These are phyloP conservation scores for Rhaphigaster nebulosa DNA, from an alignment of 2,888 invertebrate species.

Conservation along the genomic window DNA sequence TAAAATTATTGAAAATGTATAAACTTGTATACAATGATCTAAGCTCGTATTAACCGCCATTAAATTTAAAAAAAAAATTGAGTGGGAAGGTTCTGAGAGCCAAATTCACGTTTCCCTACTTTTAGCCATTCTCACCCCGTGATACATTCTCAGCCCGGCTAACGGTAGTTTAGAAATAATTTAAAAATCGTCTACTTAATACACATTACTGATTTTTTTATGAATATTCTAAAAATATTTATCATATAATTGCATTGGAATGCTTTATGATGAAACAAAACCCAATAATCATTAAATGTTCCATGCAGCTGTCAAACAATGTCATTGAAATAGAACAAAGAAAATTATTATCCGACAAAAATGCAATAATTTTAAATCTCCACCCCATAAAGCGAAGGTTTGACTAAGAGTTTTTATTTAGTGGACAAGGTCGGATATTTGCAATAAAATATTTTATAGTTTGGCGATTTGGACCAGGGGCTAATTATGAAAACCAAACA, in stretches of 20 bases:
- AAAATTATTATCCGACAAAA: neutral
- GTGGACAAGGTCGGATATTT: neutral
- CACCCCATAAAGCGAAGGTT: neutral
- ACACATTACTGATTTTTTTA: no score
- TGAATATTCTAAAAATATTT: neutral
- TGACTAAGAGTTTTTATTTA: neutral
- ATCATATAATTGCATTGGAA: neutral
- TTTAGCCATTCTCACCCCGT: no score
- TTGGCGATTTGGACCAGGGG: neutral
- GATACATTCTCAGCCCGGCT: no score
- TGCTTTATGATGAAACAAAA: neutral
- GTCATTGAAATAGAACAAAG: neutral
- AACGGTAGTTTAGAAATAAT: no score
- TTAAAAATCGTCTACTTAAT: no score
- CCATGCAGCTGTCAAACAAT: neutral
- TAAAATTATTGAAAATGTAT: no score
- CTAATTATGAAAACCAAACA: no score
- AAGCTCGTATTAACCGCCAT: no score
- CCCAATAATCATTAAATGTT: neutral
- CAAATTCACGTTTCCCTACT: no score
- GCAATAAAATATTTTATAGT: neutral
- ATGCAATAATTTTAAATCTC: neutral
- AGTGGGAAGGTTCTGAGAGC: no score
- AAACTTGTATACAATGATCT: no score
- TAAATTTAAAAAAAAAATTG: no score